These are phyloP conservation scores for Calonectris borealis DNA, from an alignment of 2,113 vertebrate genomes.

Conservation along the genomic window DNA sequence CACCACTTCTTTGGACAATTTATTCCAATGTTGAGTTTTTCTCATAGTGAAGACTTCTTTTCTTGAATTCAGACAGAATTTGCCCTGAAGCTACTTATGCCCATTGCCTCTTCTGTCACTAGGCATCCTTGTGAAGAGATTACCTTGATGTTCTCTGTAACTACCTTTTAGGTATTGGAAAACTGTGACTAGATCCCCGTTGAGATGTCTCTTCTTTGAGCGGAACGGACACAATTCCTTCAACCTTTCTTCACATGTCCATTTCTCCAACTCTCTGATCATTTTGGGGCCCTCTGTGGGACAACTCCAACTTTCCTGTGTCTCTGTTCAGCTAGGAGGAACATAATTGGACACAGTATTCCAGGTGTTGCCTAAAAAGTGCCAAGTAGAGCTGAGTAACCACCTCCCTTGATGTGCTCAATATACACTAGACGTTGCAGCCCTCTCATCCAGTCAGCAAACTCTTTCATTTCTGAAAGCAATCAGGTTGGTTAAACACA, in stretches of 20 bases:
- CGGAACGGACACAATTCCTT: not conserved
- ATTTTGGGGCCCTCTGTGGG: not conserved
- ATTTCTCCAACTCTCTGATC: not conserved
- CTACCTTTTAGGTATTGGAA: not conserved
- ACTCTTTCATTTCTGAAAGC: not conserved
- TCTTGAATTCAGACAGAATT: not conserved
- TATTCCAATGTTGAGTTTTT: not conserved
- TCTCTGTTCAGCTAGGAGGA: not conserved
- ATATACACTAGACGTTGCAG: fast-evolving
- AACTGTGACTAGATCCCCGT: not conserved
- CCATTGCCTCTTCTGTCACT: not conserved
- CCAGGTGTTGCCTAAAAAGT: not conserved
- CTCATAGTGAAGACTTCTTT: not conserved
- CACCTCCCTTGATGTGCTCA: not conserved
- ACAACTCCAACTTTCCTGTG: not conserved
- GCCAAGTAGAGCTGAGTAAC: not conserved
- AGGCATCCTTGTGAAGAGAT: not conserved
- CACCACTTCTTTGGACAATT: not conserved
- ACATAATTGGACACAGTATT: not conserved
- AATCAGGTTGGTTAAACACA: not conserved
- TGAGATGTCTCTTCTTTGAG: not conserved
- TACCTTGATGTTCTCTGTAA: not conserved
- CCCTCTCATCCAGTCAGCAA: not conserved
- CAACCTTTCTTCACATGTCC: not conserved
- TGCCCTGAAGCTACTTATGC: not conserved